Conservation (phyloP, 1,140 invertebrate species). For the Tetramorium parvispinum region DNA sequence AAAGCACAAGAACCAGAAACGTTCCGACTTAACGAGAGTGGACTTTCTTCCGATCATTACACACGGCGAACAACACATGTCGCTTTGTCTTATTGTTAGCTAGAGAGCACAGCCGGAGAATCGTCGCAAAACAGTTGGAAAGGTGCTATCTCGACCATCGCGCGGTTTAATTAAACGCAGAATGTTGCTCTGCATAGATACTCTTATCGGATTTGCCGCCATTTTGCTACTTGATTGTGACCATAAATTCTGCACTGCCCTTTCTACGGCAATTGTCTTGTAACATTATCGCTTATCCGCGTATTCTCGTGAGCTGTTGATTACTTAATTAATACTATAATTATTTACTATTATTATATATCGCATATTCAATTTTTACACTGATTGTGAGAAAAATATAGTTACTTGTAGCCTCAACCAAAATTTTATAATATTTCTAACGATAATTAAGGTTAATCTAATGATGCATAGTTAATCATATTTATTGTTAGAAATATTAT, state of each 20-base stretch:
- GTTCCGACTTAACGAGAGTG: constrained; percentile 49
- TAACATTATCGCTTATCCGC: neutral
- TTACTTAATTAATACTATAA: neutral
- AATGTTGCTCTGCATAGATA: constrained; percentile 13
- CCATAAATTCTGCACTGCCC: neutral
- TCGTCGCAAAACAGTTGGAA: constrained; percentile 24
- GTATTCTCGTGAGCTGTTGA: neutral
- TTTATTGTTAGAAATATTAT: no score
- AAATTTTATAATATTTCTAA: no score
- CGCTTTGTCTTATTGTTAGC: constrained; percentile 33
- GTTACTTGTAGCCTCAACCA: no score
- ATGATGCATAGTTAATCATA: no score
- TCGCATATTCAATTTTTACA: neutral
- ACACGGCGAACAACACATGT: constrained; percentile 7
- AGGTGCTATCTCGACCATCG: constrained; percentile 37
- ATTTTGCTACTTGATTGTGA: constrained; percentile 5
- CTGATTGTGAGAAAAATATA: no score
- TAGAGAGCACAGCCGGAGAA: neutral
- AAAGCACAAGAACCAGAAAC: constrained; percentile 21
- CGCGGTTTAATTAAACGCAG: constrained; percentile 51
- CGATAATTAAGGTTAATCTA: no score
- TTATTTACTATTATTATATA: constrained; percentile 5
- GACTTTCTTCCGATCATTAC: constrained; percentile 55
- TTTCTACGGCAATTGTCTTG: neutral
- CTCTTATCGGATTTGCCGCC: constrained; percentile 45